Percentiles rank a stretch among this genome's conserved stretches.
phyloP scores from a whole-genome alignment of 2,888 invertebrate genomes.

The Stenurella melanura region DNA sequence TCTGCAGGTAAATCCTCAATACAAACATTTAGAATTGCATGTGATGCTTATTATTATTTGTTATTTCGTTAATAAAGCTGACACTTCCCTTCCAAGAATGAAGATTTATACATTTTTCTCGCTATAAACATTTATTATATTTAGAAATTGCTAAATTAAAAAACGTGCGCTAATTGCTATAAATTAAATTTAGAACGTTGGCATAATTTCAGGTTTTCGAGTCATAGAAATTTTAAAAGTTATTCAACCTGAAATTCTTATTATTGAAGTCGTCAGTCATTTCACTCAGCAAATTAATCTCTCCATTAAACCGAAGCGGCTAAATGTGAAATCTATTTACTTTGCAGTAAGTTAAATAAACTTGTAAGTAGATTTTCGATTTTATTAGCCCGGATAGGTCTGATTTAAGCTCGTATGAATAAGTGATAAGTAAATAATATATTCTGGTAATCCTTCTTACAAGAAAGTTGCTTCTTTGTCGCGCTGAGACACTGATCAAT shows the following conservation, averaged over 20 bases:
- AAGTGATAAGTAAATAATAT: background rate
- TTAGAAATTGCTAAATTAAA: slow-evolving; percentile 36
- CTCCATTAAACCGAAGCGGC: slow-evolving; percentile 1
- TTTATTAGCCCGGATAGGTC: background rate
- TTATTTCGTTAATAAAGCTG: slow-evolving; percentile 24
- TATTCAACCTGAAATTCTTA: slow-evolving; percentile 28
- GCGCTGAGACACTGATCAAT: no score
- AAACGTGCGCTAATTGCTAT: slow-evolving; percentile 22
- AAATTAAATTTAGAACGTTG: slow-evolving; percentile 30
- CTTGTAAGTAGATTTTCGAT: background rate
- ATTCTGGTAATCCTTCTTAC: background rate
- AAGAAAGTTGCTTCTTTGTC: background rate
- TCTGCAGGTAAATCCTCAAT: slow-evolving; percentile 19
- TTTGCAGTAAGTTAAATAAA: slow-evolving; percentile 13
- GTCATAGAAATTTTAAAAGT: slow-evolving; percentile 19
- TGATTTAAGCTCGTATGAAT: background rate
- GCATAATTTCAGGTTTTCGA: slow-evolving; percentile 16
- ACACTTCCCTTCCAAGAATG: slow-evolving; percentile 15
- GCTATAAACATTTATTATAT: slow-evolving; percentile 22
- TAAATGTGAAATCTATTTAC: slow-evolving; percentile 3
- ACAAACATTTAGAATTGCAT: slow-evolving; percentile 13
- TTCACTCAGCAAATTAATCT: slow-evolving; percentile 11
- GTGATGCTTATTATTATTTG: slow-evolving; percentile 11
- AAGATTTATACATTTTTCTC: slow-evolving; percentile 26
- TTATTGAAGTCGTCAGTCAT: slow-evolving; percentile 6